These are phyloP conservation scores for Cantharis lateralis DNA, from an alignment of 2,888 invertebrate species.

Conservation along the genomic window DNA sequence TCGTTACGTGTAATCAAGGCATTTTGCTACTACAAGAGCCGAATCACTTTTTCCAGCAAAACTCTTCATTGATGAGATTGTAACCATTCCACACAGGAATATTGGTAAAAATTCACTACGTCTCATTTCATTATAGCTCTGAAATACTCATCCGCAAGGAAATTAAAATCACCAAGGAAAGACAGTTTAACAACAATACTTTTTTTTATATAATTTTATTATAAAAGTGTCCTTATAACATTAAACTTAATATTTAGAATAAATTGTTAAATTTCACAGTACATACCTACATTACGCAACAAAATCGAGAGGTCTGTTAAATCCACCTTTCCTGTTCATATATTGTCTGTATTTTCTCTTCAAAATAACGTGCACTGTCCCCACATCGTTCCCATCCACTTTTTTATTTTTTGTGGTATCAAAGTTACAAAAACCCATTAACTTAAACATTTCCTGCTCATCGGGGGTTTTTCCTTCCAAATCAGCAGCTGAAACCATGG, in stretches of 20 bases:
- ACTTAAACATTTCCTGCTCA: constrained; percentile 91
- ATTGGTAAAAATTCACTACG: too few species aligned
- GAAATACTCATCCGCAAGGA: too few species aligned
- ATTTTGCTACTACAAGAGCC: too few species aligned
- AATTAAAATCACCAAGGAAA: neutral
- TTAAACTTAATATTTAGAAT: neutral
- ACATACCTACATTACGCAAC: constrained; percentile 70
- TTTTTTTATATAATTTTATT: neutral
- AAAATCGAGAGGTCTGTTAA: constrained; percentile 96
- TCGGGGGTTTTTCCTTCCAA: constrained; percentile 88
- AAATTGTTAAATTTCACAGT: neutral
- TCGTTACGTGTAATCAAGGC: too few species aligned
- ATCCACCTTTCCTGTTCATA: constrained; percentile 99
- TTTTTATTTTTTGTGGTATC: constrained; percentile 96
- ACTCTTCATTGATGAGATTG: too few species aligned
- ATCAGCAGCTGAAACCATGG: constrained; percentile 78
- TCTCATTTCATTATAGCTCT: too few species aligned
- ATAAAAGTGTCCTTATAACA: neutral
- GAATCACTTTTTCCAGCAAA: too few species aligned
- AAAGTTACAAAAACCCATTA: constrained; percentile 97
- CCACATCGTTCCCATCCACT: constrained; percentile 91
- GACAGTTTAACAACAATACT: neutral
- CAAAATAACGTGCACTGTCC: constrained; percentile 93
- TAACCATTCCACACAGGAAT: too few species aligned
- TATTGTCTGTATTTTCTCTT: constrained; percentile 98